Evolutionary conservation across 2,113 vertebrate genomes (phyloP).

Genomic region (Catharus bicknelli): DNA sequence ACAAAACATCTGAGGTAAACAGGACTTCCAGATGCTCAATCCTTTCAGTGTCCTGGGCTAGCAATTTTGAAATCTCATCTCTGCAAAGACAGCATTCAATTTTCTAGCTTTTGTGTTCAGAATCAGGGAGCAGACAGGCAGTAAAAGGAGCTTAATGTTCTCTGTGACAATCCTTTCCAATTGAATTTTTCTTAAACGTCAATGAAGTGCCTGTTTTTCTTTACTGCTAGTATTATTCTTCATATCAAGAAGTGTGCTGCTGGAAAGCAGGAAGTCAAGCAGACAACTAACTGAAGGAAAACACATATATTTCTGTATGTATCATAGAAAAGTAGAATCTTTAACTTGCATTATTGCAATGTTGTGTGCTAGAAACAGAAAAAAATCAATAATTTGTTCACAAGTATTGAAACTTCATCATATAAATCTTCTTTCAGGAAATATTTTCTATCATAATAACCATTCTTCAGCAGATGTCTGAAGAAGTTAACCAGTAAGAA

Average conservation of each 20-base stretch:
- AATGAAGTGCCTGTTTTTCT: neutral
- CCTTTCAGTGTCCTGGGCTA: neutral
- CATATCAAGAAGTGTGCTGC: neutral
- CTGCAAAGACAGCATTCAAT: neutral
- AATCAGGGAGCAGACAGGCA: neutral
- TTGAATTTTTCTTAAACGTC: neutral
- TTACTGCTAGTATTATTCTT: neutral
- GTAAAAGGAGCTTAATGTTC: neutral
- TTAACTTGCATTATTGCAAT: neutral
- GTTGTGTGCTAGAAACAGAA: neutral
- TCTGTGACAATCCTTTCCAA: neutral
- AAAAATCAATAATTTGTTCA: neutral
- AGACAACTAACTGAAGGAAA: neutral
- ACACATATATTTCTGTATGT: neutral
- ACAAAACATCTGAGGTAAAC: neutral
- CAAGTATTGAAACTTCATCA: neutral
- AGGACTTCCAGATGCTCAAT: neutral
- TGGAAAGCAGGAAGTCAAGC: neutral
- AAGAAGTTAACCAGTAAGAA: neutral
- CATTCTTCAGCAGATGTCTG: neutral
- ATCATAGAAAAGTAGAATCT: neutral
- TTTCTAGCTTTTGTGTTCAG: neutral
- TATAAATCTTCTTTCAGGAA: neutral
- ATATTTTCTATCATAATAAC: neutral
- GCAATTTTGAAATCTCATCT: neutral